Evolutionary conservation across 2,113 vertebrate genomes (phyloP).

Genomic region (Taxidea taxus): DNA sequence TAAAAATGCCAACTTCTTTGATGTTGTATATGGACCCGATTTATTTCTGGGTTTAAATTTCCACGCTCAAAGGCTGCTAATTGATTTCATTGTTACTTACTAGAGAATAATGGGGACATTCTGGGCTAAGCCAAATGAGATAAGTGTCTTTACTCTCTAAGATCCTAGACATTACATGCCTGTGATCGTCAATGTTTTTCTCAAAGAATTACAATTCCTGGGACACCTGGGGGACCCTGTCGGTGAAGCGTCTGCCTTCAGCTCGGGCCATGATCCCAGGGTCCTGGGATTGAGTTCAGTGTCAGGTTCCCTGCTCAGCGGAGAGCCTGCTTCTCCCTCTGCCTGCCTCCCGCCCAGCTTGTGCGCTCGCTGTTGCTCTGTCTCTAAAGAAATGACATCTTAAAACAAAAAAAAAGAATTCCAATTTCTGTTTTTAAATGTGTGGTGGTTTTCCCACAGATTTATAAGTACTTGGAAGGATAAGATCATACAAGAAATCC

Average conservation of each 20-base stretch:
- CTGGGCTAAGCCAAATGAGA: background rate
- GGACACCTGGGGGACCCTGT: background rate
- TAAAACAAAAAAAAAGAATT: too few relatives aligned
- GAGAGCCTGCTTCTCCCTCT: background rate
- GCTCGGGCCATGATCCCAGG: background rate
- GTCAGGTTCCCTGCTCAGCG: background rate
- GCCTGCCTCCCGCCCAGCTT: too few relatives aligned
- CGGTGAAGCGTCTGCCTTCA: background rate
- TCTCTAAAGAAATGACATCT: too few relatives aligned
- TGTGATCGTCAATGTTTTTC: background rate
- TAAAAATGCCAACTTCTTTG: background rate
- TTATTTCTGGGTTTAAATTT: background rate
- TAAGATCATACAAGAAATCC: background rate
- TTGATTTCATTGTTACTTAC: background rate
- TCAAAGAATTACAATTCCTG: background rate
- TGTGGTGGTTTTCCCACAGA: background rate
- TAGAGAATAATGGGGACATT: background rate
- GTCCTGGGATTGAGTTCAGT: accelerated
- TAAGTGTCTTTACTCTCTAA: background rate
- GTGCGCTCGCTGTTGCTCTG: background rate
- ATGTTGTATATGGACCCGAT: background rate
- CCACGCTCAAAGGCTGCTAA: background rate
- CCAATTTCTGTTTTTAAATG: background rate
- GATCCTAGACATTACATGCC: background rate
- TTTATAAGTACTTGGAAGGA: background rate